Percentiles rank a stretch among this genome's conserved stretches.
These are phyloP conservation scores for Drosophila kanapiae DNA, from an alignment of 1,140 invertebrate genomes.

Conservation along the genomic window DNA sequence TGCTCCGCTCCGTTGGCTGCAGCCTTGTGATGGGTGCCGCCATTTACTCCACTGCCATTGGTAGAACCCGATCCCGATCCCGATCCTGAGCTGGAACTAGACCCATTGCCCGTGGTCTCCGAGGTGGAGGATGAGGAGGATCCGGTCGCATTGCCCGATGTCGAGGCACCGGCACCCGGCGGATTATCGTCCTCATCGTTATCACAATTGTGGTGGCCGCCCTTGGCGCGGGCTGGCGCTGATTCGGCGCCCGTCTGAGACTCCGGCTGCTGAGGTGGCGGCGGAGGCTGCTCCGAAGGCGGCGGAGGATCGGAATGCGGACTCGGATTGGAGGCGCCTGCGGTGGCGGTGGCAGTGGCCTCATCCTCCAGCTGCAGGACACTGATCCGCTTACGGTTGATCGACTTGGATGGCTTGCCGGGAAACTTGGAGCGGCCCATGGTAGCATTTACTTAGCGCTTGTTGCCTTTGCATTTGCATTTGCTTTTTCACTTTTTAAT, in stretches of 20 bases:
- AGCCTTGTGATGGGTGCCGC: constrained; percentile 59
- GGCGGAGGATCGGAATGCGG: constrained; percentile 23
- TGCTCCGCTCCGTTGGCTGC: constrained; percentile 28
- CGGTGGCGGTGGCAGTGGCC: constrained; percentile 28
- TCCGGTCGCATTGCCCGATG: constrained; percentile 20
- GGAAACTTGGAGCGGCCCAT: constrained; percentile 90
- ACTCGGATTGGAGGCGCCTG: constrained; percentile 29
- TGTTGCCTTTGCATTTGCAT: constrained; percentile 59
- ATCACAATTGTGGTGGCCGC: constrained; percentile 75
- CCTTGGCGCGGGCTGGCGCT: constrained; percentile 57
- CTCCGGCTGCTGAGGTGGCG: constrained; percentile 8
- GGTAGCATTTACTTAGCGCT: constrained; percentile 53
- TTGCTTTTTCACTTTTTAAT: constrained; percentile 36
- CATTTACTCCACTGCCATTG: constrained; percentile 69
- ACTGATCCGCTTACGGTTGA: constrained; percentile 92
- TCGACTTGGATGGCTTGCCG: constrained; percentile 93
- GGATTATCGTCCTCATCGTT: constrained; percentile 78
- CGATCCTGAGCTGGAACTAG: constrained; percentile 26
- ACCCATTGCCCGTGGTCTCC: constrained; percentile 27
- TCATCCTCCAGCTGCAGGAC: constrained; percentile 88
- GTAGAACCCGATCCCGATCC: constrained; percentile 48
- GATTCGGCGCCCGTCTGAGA: constrained; percentile 49
- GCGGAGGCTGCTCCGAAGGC: constrained; percentile 47
- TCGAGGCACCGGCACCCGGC: constrained; percentile 53
- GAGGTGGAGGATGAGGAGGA: constrained; percentile 15